Conservation (phyloP, 2,113 vertebrate species). For the Origma solitaria region DNA sequence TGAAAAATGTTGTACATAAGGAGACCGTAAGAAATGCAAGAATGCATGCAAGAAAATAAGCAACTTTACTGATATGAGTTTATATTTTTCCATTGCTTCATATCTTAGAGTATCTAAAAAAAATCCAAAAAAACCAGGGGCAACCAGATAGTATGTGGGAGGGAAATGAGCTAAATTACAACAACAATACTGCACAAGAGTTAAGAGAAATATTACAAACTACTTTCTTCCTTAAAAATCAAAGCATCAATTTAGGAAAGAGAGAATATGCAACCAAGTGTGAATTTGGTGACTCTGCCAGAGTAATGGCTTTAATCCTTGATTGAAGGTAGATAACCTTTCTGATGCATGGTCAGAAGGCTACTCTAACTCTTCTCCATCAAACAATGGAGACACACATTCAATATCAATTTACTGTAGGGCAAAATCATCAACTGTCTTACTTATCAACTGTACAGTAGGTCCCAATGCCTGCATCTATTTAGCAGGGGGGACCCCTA, state of each 20-base stretch:
- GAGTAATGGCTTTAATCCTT: neutral
- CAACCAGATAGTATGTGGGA: fast-evolving
- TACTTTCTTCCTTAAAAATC: neutral
- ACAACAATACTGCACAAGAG: neutral
- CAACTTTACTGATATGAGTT: neutral
- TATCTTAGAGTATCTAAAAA: neutral
- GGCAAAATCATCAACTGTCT: neutral
- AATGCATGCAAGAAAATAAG: neutral
- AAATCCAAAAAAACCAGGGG: neutral
- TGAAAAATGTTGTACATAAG: neutral
- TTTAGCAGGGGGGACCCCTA: neutral
- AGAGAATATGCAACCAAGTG: neutral
- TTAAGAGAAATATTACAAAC: neutral
- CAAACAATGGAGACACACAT: neutral
- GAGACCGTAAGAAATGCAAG: neutral
- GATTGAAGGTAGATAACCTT: neutral
- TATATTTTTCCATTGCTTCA: neutral
- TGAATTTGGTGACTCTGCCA: neutral
- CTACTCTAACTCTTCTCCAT: neutral
- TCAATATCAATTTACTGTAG: neutral
- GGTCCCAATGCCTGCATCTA: neutral
- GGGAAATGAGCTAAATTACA: neutral
- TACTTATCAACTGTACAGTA: neutral
- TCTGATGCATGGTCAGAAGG: neutral
- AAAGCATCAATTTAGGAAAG: neutral